Base-by-base conservation (phyloP, 2,888 invertebrate genomes). In the Drosophila maculinotata region DNA sequence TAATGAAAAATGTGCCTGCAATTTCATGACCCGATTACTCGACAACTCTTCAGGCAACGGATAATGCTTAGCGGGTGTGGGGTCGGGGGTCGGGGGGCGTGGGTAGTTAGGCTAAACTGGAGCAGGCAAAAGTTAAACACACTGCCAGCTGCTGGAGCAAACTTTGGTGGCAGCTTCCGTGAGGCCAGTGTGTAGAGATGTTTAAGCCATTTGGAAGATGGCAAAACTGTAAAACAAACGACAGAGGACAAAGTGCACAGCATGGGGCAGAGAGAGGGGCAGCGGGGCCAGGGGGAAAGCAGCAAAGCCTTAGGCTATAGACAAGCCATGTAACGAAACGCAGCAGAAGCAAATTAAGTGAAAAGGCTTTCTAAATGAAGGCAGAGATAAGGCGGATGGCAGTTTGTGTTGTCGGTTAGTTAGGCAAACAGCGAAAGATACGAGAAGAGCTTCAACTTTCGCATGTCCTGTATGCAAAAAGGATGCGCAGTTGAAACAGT, bases 11-110 rank as follows among this genome's bases (percentile, higher is more conserved):
- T 62, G 63, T 53, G 66, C 51, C 70, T 69, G 86, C 69, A 82
- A 67, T 74, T 76, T 79, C 52, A 74, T 81, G 86, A 86, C 86
- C 86, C 83, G 75, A 86, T 83, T 82, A 79, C 69, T 53, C 57
- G 74, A 62, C 74, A 53, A 63, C 73, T 71, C 76, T 60, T 75
- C 57, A 73, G 41, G 73, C 66, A 47, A 47, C 25, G 54, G 28
- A 45, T 30, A 39, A 48, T n/a, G 45, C 28, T 4, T 14, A 8
- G 23, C 20, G 28, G 2, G 20, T 1, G n/a, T 8, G 57, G 12
- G 14, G 33, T 15, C 7, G 12, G 6, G 5, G 36, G 7, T 5
- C 12, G 17, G n/a, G 7, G 36, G 35, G 31, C 14, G 14, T 42
- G 35, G 14, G n/a, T 28, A 47, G 12, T 42, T 7, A 35, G 7